Base-by-base conservation (phyloP, 2,113 vertebrate genomes). In the Tupaia chinensis region DNA sequence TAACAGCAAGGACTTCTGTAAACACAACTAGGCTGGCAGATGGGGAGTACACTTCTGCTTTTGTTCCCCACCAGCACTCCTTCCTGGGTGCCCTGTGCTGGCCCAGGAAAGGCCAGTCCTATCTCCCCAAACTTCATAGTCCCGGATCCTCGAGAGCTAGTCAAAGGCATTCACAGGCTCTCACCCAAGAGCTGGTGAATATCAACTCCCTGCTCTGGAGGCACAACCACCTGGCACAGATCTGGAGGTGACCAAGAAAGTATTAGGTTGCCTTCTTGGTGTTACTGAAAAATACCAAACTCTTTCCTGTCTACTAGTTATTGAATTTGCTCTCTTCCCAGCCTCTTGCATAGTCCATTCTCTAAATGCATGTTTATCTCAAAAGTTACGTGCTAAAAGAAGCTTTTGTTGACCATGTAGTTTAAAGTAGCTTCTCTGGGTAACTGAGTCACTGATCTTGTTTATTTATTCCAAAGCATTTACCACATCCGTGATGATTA, bases 1-100 rank as follows among this genome's bases (percentile, higher is more conserved):
- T 17, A 99, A 99, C 97, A 99, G 99, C 99, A 99, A 99, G 97
- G 98, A 97, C 95, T 99, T 99, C 97, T 98, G 99, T 80, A 99
- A 99, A 97, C 99, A 99, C 98, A 98, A 98, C 32, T 96, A 98
- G 92, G 72, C 92, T 78, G 72, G 81, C 72, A 34, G n/a, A 76
- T 0, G 5, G 25, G 10, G 16, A 54, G 73, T 85, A 80, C 68
- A 88, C 91, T 61, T 76, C 44, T 44, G 66, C 19, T 65, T 44
- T 44, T 44, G 44, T 44, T 44, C 44, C 44, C 44, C 44, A 44
- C 44, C 44, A 44, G 44, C 44, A 44, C 44, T 44, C 44, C 44
- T 44, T 44, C 44, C 44, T 89, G 69, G 76, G 61, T 93, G 32
- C 32, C 81, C 60, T 5, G 7, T 44, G 63, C 22, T 93, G 87